A percentile compares a stretch with the other conserved stretches of the same genome.
phyloP scores from a whole-genome alignment of 2,113 vertebrate species.

The Ciconia boyciana region DNA sequence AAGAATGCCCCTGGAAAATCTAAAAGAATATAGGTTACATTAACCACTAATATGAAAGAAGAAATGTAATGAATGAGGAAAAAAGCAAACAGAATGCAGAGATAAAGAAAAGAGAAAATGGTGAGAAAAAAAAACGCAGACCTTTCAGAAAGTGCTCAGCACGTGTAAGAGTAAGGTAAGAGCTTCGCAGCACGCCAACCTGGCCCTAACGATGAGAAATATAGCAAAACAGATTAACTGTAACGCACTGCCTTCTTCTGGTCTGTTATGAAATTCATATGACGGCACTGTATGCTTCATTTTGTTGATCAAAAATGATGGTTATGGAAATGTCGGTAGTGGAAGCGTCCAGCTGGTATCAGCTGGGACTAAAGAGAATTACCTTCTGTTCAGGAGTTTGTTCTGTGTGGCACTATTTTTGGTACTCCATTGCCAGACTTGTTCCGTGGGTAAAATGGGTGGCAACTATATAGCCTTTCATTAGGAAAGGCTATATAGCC shows the following conservation, averaged over 20 bases:
- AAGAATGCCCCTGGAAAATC: background rate
- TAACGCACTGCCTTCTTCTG: background rate
- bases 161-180: background rate
- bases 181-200: fast-evolving
- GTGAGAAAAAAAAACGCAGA: fast-evolving
- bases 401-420: background rate
- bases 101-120: background rate
- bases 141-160: background rate
- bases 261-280: background rate
- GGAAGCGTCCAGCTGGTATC: background rate
- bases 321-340: background rate
- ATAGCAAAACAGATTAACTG: background rate
- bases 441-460: background rate
- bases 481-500: background rate
- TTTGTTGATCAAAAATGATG: background rate
- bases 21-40: background rate
- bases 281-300: background rate
- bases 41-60: background rate
- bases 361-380: too few relatives aligned
- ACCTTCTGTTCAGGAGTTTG: background rate
- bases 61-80: background rate
- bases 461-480: background rate
- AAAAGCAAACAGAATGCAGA: background rate
- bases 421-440: background rate
- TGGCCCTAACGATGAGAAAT: background rate